Base-by-base conservation (phyloP, 2,113 vertebrate genomes). In the Cyphomyrus plagiostoma region DNA sequence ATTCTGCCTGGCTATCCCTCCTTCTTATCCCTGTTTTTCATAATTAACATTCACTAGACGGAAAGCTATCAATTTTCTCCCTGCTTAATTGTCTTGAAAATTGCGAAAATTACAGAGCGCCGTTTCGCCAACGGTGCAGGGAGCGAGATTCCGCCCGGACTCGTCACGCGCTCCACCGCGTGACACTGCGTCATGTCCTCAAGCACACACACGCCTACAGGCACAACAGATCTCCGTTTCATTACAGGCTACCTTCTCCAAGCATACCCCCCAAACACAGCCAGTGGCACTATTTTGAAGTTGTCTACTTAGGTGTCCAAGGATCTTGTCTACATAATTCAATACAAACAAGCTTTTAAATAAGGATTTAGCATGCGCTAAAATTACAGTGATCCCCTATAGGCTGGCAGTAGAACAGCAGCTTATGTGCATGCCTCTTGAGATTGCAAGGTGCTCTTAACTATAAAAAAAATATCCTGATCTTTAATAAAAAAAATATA, bases 1-100 rank as follows among this genome's bases (percentile, higher is more conserved):
- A 92, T 92, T 50, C 21, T 89, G 52, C 58, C 84, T 5, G n/a
- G 30, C 39, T 2, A 15, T 21, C 74, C 15, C 30, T 56, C 2
- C 39, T 89, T 89, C 88, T 89, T 90, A 90, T 93, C 93, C 88
- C 88, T 35, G 42, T 74, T 87, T 90, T 90, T 92, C 91, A 89
- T 94, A 94, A 94, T 94, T 90, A 92, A 90, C 58, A 80, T 90
- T 91, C 93, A 92, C 91, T 92, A 91, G 90, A 90, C 91, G 91
- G 91, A 91, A 90, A 87, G 92, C 90, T 91, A 89, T 91, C 70
- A 30, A 89, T 91, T 93, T 86, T 92, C 90, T 90, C 5, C 30
- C 62, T 87, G 92, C 90, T 39, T 21, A 92, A 91, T 92, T 92
- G 87, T 91, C 93, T 93, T 92, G 91, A 94, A 93, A 95, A 93